A percentile compares a stretch with the other conserved stretches of the same genome.
These are phyloP conservation scores for Brassicogethes aeneus DNA, from an alignment of 2,888 invertebrate species.

Conservation along the genomic window DNA sequence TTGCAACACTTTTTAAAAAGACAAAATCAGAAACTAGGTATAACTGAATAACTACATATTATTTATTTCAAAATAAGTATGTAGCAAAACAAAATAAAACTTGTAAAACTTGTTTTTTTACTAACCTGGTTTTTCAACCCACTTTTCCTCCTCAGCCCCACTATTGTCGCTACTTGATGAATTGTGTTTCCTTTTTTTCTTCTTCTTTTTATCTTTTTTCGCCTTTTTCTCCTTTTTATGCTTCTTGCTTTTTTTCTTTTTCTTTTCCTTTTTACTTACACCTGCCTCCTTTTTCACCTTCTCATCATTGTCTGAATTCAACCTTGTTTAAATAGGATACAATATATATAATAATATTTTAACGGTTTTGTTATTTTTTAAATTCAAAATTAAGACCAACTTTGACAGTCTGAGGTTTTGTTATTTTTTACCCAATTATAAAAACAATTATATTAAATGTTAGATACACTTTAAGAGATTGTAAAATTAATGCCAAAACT, in stretches of 20 bases:
- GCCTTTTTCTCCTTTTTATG: conserved; percentile 46
- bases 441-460: too few species aligned
- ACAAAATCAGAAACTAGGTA: too few species aligned
- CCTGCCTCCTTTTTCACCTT: neutral
- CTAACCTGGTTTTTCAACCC: conserved; percentile 59
- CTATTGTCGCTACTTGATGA: conserved; percentile 38
- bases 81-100: too few species aligned
- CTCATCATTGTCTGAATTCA: conserved; percentile 1
- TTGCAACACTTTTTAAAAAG: too few species aligned
- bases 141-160: conserved; percentile 47
- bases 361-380: neutral
- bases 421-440: too few species aligned
- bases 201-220: conserved; percentile 47
- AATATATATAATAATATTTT: conserved; percentile 1
- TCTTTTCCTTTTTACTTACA: conserved; percentile 35
- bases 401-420: too few species aligned
- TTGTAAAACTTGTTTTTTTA: too few species aligned
- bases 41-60: too few species aligned
- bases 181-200: conserved; percentile 38
- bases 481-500: conserved; percentile 30
- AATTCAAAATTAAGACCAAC: too few species aligned
- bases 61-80: too few species aligned
- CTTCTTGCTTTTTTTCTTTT: conserved; percentile 32
- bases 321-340: conserved; percentile 1
- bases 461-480: too few species aligned